Evolutionary conservation across 2,113 vertebrate species (phyloP), one percentile per base, ranked within the genome.

Genomic region (Vimba vimba): DNA sequence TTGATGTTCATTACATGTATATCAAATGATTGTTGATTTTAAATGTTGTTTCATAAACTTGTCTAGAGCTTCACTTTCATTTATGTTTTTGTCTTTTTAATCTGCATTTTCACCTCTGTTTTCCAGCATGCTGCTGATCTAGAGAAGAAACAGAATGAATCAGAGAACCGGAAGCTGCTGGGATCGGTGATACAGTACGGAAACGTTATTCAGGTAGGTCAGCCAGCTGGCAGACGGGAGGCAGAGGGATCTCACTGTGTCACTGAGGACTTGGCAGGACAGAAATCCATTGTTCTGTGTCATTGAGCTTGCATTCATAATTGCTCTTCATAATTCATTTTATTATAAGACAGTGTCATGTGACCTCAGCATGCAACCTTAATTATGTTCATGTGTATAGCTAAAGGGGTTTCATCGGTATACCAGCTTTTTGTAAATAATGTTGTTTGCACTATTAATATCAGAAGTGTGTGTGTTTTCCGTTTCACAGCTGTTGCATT

Each of bases 141-240:
- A 91, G 98, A 99, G 85, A 99, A 99, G 95, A 99, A 99, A 85
- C 98, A 99, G 90, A 99, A 99, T 0, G 98, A 99, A 89, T 99
- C 98, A 0, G 98, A 99, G 80, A 99, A 99, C 94, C 96, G 97
- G 83, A 99, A 99, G 90, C 91, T 99, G 86, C 95, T 99, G 90
- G 98, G 98, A 84, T 96, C 97, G 0, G 94, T 99, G 82, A 99
- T 99, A 90, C 98, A 99, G 90, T 99, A 99, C 5, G 97, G 98
- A 92, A 99, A 99, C 25, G 98, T 99, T 84, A 98, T 99, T 91
- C 98, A 99, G 97, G 97, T 98, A 52, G 64, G 62, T 12, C 25
- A 5, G n/a, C 27, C 84, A 30, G 66, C 12, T 64, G 69, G 36
- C 82, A 33, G 23, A 79, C 19, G 68, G 60, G 43, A 60, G 79